Conservation (phyloP, 2,797 vertebrate species). For the Gouania willdenowi region DNA sequence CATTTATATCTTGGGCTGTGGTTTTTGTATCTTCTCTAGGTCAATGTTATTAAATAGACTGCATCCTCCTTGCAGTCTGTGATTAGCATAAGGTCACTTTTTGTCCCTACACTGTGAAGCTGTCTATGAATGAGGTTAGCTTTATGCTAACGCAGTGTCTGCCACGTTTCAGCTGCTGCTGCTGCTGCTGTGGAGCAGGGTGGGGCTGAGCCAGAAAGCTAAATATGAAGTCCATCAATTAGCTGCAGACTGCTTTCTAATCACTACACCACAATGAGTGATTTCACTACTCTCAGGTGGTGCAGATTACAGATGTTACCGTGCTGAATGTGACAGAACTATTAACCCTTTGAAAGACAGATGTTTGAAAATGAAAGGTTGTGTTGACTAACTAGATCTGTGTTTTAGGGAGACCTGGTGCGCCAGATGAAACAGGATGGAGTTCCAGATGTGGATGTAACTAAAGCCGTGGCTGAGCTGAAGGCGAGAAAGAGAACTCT, state of each 20-base stretch:
- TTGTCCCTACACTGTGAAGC: too few species aligned
- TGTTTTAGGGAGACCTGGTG: constrained; percentile 87
- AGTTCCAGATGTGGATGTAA: constrained; percentile 88
- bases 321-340: too few species aligned
- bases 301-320: too few species aligned
- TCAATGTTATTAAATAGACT: too few species aligned
- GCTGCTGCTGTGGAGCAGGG: constrained; percentile 33
- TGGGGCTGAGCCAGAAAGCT: constrained; percentile 34
- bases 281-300: background rate
- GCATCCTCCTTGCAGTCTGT: too few species aligned
- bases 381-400: background rate
- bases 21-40: too few species aligned
- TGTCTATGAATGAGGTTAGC: constrained; percentile 40
- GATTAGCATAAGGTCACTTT: too few species aligned
- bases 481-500: constrained; percentile 89
- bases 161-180: constrained; percentile 65
- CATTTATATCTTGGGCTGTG: too few species aligned
- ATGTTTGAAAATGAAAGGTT: too few species aligned
- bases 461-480: constrained; percentile 93
- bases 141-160: constrained; percentile 39
- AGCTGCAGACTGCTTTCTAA: background rate
- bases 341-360: too few species aligned
- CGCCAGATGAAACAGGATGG: constrained; percentile 90
- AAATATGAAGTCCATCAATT: background rate
- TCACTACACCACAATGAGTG: background rate